Percentiles rank a stretch among this genome's conserved stretches.
These are phyloP conservation scores for Nerophis ophidion DNA, from an alignment of 2,113 vertebrate genomes.

Conservation along the genomic window DNA sequence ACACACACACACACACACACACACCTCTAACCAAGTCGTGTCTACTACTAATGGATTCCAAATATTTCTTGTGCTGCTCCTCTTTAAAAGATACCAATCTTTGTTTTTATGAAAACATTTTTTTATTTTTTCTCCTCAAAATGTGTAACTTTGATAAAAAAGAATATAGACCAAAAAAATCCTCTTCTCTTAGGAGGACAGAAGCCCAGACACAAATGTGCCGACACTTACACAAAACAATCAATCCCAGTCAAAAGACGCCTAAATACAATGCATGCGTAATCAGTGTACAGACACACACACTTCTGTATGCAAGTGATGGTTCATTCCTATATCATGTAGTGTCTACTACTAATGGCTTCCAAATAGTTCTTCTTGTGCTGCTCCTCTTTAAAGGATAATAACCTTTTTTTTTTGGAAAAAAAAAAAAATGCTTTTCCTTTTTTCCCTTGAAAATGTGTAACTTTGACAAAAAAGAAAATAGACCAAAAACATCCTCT, in stretches of 20 bases:
- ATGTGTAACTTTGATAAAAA: too few relatives aligned
- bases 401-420: not conserved
- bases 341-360: conserved; percentile 45
- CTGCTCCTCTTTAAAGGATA: conserved; percentile 14
- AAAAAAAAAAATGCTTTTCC: not conserved
- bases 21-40: conserved; percentile 44
- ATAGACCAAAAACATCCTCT: too few relatives aligned
- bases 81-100: too few relatives aligned
- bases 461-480: too few relatives aligned
- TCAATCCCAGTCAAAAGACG: conserved; percentile 1
- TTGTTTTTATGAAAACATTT: too few relatives aligned
- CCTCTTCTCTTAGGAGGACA: not conserved
- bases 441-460: too few relatives aligned
- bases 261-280: too few relatives aligned
- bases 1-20: not conserved
- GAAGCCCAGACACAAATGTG: conserved; percentile 1
- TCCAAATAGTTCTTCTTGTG: conserved; percentile 23
- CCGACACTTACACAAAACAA: conserved; percentile 6
- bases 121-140: too few relatives aligned
- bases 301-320: conserved; percentile 45
- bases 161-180: too few relatives aligned
- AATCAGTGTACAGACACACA: too few relatives aligned
- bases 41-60: conserved; percentile 47
- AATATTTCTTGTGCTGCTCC: conserved; percentile 20
- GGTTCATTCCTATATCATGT: conserved; percentile 33